phyloP scores from a whole-genome alignment of 2,888 invertebrate species.

The Ceramica pisi region DNA sequence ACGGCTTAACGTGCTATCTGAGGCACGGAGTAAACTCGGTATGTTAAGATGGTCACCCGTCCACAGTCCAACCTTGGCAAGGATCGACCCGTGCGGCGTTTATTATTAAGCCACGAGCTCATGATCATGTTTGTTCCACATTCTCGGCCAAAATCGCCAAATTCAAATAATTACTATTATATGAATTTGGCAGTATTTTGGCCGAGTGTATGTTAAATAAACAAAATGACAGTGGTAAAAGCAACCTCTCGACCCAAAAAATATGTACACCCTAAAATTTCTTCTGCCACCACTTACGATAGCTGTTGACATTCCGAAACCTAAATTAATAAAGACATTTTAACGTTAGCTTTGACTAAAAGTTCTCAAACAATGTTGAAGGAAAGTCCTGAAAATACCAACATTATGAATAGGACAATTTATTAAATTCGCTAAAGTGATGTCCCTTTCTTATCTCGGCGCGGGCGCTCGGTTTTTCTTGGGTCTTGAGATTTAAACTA shows the following conservation, averaged over 20 bases:
- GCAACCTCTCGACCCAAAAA: not conserved
- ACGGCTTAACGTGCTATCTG: too few species aligned
- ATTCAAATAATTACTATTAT: not conserved
- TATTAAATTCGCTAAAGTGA: conserved; percentile 43
- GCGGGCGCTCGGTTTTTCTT: conserved; percentile 30
- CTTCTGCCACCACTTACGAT: not conserved
- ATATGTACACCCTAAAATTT: not conserved
- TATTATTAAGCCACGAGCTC: too few species aligned
- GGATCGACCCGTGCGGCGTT: too few species aligned
- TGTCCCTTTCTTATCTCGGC: conserved; percentile 31
- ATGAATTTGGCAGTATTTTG: too few species aligned
- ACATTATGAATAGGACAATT: conserved; percentile 36
- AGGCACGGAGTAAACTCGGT: too few species aligned
- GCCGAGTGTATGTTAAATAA: not conserved
- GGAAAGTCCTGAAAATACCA: conserved; percentile 31
- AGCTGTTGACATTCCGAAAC: conserved; percentile 17
- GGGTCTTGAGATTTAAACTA: conserved; percentile 34
- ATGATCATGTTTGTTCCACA: too few species aligned
- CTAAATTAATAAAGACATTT: conserved; percentile 30
- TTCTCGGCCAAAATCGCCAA: not conserved
- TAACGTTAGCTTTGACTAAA: conserved; percentile 35
- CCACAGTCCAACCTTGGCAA: too few species aligned
- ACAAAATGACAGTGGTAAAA: not conserved
- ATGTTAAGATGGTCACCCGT: too few species aligned
- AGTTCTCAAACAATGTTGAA: conserved; percentile 32